phyloP scores from a whole-genome alignment of 2,113 vertebrate species.

The Lontra canadensis region DNA sequence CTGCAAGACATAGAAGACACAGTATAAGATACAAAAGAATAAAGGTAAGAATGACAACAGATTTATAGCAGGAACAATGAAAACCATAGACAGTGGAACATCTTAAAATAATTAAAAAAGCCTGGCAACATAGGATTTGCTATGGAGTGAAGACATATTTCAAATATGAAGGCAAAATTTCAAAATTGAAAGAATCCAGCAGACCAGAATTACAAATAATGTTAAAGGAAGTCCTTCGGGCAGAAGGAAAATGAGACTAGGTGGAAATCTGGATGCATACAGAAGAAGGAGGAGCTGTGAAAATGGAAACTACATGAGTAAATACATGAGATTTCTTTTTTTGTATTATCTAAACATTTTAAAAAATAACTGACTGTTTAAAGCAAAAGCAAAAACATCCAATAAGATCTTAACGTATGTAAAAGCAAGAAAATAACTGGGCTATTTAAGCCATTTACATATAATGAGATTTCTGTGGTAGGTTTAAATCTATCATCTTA shows the following conservation, averaged over 20 bases:
- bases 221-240: not conserved
- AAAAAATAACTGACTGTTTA: not conserved
- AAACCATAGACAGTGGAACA: not conserved
- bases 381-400: not conserved
- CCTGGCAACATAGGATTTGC: not conserved
- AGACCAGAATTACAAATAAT: not conserved
- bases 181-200: not conserved
- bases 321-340: not conserved
- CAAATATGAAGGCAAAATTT: not conserved
- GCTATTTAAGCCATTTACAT: not conserved
- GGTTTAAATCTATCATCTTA: not conserved
- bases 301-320: not conserved
- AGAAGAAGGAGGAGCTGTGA: not conserved
- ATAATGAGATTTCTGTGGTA: not conserved
- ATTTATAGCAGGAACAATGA: not conserved
- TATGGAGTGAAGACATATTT: not conserved
- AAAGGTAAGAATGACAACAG: not conserved
- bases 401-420: not conserved
- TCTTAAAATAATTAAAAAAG: not conserved
- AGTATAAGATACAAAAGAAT: not conserved
- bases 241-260: not conserved
- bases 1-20: not conserved
- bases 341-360: not conserved
- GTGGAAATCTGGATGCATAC: not conserved
- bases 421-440: not conserved